phyloP scores from a whole-genome alignment of 1,140 invertebrate genomes.

The Diplogasteroides magnus region DNA sequence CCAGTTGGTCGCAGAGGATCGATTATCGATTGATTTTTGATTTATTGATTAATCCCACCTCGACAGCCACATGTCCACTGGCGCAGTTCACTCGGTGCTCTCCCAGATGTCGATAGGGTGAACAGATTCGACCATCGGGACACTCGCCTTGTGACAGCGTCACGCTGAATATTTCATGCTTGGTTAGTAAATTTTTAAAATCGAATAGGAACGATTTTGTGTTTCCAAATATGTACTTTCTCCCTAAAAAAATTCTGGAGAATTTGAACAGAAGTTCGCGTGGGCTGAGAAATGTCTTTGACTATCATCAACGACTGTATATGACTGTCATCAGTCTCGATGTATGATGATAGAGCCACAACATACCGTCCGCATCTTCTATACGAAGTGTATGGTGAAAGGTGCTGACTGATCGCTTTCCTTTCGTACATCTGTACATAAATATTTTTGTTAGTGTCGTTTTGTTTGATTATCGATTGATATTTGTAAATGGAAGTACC shows the following conservation, averaged over 20 bases:
- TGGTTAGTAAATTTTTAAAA: too few species aligned
- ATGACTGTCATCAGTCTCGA: background rate
- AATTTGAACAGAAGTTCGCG: too few species aligned
- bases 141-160: background rate
- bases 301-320: too few species aligned
- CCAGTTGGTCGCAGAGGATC: too few species aligned
- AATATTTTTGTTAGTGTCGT: background rate
- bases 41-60: too few species aligned
- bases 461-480: background rate
- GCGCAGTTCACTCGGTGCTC: background rate
- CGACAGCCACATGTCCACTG: background rate
- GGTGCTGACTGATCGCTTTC: background rate
- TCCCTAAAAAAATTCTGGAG: background rate
- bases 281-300: too few species aligned
- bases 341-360: background rate
- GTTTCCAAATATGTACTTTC: too few species aligned
- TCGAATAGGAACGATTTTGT: too few species aligned
- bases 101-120: background rate
- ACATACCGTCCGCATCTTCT: background rate
- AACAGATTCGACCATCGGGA: background rate
- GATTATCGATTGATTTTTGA: too few species aligned
- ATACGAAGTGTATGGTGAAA: background rate
- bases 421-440: background rate
- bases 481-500: background rate
- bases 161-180: too few species aligned